These are phyloP conservation scores for Orthosia cruda DNA, from an alignment of 2,888 invertebrate species.

Conservation along the genomic window DNA sequence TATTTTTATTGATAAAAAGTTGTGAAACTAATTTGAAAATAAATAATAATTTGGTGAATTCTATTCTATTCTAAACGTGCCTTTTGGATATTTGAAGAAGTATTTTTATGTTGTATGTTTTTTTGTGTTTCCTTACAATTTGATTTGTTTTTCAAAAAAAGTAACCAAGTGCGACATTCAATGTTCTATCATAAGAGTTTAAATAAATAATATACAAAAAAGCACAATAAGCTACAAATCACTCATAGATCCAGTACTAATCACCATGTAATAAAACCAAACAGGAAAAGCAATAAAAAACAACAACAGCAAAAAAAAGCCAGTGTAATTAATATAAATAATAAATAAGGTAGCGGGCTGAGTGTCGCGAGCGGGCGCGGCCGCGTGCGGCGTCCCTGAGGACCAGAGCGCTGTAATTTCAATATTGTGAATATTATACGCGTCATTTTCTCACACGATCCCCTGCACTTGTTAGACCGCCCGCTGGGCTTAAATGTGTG, in stretches of 20 bases:
- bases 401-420: slow-evolving; percentile 78
- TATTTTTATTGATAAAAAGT: no score
- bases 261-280: slow-evolving; percentile 41
- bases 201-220: not conserved
- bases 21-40: no score
- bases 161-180: not conserved
- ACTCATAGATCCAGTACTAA: slow-evolving; percentile 36
- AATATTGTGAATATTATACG: slow-evolving; percentile 87
- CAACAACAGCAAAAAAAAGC: slow-evolving; percentile 75
- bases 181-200: not conserved
- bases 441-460: slow-evolving; percentile 86
- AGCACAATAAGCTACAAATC: slow-evolving; percentile 16
- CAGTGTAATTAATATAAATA: slow-evolving; percentile 87
- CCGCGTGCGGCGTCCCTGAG: slow-evolving; percentile 78
- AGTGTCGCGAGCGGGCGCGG: slow-evolving; percentile 74
- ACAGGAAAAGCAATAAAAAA: slow-evolving; percentile 62
- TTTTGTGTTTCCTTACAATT: not conserved
- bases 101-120: no score
- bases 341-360: slow-evolving; percentile 83
- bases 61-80: no score
- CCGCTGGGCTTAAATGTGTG: slow-evolving; percentile 68
- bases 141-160: not conserved
- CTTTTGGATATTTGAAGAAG: no score
- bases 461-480: slow-evolving; percentile 74
- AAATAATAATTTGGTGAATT: no score